Evolutionary conservation across 2,797 vertebrate genomes (phyloP), one percentile per base, ranked within the genome.

Genomic region (Zonotrichia albicollis): DNA sequence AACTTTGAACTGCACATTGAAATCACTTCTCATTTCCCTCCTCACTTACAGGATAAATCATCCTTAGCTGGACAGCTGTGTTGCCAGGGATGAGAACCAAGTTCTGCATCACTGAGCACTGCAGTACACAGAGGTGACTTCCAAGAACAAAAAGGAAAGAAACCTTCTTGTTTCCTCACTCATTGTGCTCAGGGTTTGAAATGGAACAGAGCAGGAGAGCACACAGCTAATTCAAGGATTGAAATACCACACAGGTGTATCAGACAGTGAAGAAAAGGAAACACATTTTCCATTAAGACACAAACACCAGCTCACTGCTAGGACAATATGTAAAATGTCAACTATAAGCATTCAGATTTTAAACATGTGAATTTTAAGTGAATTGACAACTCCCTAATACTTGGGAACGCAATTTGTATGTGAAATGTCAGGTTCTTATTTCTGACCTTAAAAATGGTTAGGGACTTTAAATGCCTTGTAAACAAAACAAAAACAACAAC

Each of bases 361-460:
- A 55, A 76, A 85, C 38, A 13, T 11, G 18, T 32, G 26, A 79
- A 65, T 58, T 23, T 61, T 16, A 79, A 81, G 40, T 76, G 32
- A 84, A 91, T 6, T 36, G 76, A 72, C n/a, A 78, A 34, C 75
- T 66, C 32, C 16, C 12, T 38, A 32, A 55, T 11, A 36, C 25
- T 43, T 1, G 0, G 19, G 26, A 82, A 71, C 11, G 34, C 7
- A 60, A 55, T 1, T 6, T 29, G 22, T 12, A 43, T 4, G 4
- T 74, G 46, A 82, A 86, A 84, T 0, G 0, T 60, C 10, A 71
- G 34, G 29, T 61, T 65, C 34, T 68, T 67, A 36, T n/a, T 55
- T 90, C 4, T 91, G 16, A 90, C 21, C 19, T 76, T 62, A 84
- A 72, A 83, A 72, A 73, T 5, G 1, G 8, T 45, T 51, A 61